Conservation (phyloP, 2,888 invertebrate genomes). For the Mythimna albipuncta region DNA sequence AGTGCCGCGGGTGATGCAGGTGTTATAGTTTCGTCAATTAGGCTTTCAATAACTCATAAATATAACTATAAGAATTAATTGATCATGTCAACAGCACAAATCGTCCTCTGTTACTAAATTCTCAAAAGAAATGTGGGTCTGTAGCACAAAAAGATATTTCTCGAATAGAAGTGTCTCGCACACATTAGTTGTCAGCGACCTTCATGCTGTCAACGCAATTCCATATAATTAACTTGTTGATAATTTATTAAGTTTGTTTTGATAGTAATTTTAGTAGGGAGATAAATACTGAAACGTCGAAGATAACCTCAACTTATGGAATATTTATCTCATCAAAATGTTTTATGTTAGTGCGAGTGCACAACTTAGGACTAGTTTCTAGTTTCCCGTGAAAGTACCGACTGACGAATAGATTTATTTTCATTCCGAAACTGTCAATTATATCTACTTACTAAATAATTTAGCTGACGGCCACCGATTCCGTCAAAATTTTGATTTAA, state of each 20-base stretch:
- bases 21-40: slow-evolving; percentile 17
- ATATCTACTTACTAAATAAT: no score
- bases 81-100: background rate
- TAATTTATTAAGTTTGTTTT: slow-evolving; percentile 22
- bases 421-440: background rate
- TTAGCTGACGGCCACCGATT: background rate
- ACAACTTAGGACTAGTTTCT: background rate
- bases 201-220: slow-evolving; percentile 35
- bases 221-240: slow-evolving; percentile 24
- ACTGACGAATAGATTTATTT: background rate
- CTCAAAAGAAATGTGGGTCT: background rate
- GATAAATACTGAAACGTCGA: slow-evolving; percentile 44
- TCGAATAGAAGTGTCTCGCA: background rate
- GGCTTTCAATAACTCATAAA: slow-evolving; percentile 9
- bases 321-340: slow-evolving; percentile 32
- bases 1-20: slow-evolving; percentile 26
- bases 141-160: background rate
- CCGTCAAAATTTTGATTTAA: background rate
- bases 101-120: background rate
- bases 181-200: slow-evolving; percentile 8
- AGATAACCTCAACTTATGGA: slow-evolving; percentile 9
- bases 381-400: no score
- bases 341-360: background rate
- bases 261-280: slow-evolving; percentile 27
- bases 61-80: slow-evolving; percentile 11